Evolutionary conservation across 2,113 vertebrate genomes (phyloP).

Genomic region (Sturnus vulgaris): DNA sequence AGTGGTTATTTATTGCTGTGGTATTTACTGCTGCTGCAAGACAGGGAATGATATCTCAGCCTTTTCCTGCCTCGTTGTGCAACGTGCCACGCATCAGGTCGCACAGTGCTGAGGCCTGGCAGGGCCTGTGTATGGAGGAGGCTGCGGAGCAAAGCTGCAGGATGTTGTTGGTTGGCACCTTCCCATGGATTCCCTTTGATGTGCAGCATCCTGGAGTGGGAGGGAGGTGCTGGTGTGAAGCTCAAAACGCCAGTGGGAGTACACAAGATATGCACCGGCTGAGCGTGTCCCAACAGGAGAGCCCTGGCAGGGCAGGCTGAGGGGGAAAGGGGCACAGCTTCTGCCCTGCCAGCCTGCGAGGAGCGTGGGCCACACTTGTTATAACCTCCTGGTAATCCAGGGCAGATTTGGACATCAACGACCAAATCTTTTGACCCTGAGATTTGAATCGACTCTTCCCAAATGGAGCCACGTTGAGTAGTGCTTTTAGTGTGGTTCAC

Average conservation of each 20-base stretch:
- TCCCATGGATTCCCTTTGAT: conserved; percentile 13
- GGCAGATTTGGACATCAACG: not conserved
- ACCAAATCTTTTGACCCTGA: not conserved
- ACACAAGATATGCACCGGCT: not conserved
- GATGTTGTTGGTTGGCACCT: conserved; percentile 10
- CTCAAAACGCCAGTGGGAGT: not conserved
- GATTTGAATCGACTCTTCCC: not conserved
- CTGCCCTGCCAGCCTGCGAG: not conserved
- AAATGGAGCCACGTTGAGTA: not conserved
- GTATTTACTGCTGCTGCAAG: not conserved
- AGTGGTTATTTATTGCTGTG: not conserved
- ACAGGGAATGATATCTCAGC: not conserved
- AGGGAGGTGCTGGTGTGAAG: conserved; percentile 2
- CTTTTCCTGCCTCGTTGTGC: not conserved
- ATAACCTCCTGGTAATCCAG: not conserved
- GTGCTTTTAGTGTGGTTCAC: not conserved
- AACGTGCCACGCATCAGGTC: not conserved
- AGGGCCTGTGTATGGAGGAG: not conserved
- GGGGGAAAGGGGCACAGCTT: not conserved
- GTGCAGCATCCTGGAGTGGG: not conserved
- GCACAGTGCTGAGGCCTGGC: not conserved
- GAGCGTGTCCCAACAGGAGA: not conserved
- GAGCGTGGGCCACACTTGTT: fast-evolving
- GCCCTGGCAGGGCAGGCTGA: not conserved
- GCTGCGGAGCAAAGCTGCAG: not conserved